Base-by-base conservation (phyloP, 1,140 invertebrate species). In the Phortica variegata region DNA sequence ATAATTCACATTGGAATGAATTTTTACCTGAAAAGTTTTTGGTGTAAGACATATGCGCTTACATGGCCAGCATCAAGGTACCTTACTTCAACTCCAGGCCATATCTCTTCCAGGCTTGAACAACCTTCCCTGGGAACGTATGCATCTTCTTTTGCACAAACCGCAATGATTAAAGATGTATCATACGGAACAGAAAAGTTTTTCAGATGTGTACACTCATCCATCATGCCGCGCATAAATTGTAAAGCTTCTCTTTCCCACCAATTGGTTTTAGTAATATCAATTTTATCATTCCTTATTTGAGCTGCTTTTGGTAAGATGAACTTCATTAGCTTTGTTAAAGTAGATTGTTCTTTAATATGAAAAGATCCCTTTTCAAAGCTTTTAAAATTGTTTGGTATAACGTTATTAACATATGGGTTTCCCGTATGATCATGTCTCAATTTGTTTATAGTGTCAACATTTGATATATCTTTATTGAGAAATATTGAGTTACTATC, bases 221-320 rank as follows among this genome's bases (percentile, higher is more conserved):
- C 95, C 96, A 98, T 98, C 51, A 99, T 87, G 0, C 94, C 94
- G 18, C 90, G 81, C 96, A 99, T 98, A 72, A 98, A 98, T 76
- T 93, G 87, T 8, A 94, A 56, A 2, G 91, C 89, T 71, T 93
- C 89, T 53, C 83, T 81, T 56, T 87, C 84, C 36, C 84, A 78
- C 81, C 80, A 82, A 55, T 83, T 81, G 7, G 80, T 81, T 61
- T 81, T 82, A 12, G 76, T 76, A 51, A 81, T 81, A 39, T 82
- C 79, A 43, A 76, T 75, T 50, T 58, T 69, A 17, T 61, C 61
- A 12, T 42, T 50, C 42, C 49, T 53, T 19, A 39, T 50, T 15
- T 66, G 47, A 4, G 51, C 41, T 1, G 55, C 31, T 19, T 49
- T 19, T 1, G 73, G 73, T 16, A 73, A 54, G 37, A 76, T 74